These are phyloP conservation scores for Calliphora vicina DNA, from an alignment of 1,140 invertebrate genomes.

Conservation along the genomic window DNA sequence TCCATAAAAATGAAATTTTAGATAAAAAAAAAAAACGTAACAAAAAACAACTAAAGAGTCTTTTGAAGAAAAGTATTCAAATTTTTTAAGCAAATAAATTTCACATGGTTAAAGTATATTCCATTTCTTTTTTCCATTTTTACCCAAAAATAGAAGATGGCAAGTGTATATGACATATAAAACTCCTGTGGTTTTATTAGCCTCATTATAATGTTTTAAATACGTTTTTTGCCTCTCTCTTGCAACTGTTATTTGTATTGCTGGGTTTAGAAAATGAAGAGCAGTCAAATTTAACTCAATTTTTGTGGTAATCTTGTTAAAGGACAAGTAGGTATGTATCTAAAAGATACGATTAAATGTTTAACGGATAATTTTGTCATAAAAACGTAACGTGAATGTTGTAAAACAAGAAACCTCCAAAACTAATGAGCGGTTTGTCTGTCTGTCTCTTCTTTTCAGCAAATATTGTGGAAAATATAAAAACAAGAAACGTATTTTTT, in stretches of 20 bases:
- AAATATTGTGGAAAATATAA: background rate
- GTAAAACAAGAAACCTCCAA: background rate
- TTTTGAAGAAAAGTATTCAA: background rate
- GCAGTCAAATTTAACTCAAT: background rate
- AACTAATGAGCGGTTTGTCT: background rate
- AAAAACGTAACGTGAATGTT: background rate
- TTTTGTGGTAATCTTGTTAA: background rate
- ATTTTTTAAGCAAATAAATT: background rate
- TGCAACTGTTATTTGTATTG: background rate
- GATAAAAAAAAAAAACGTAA: background rate
- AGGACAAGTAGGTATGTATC: background rate
- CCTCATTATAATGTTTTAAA: background rate
- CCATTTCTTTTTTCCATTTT: background rate
- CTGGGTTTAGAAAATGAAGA: background rate
- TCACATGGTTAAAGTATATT: background rate
- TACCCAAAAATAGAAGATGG: background rate
- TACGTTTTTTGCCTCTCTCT: background rate
- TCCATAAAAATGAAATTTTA: background rate
- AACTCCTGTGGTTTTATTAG: background rate
- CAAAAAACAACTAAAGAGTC: background rate
- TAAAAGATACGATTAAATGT: background rate
- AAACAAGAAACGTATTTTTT: background rate
- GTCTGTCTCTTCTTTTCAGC: background rate
- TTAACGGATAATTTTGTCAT: background rate
- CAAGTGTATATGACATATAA: background rate